A percentile compares a stretch with the other conserved stretches of the same genome.
Evolutionary conservation across 2,797 vertebrate genomes (phyloP).

Genomic region (Lepus townsendii): DNA sequence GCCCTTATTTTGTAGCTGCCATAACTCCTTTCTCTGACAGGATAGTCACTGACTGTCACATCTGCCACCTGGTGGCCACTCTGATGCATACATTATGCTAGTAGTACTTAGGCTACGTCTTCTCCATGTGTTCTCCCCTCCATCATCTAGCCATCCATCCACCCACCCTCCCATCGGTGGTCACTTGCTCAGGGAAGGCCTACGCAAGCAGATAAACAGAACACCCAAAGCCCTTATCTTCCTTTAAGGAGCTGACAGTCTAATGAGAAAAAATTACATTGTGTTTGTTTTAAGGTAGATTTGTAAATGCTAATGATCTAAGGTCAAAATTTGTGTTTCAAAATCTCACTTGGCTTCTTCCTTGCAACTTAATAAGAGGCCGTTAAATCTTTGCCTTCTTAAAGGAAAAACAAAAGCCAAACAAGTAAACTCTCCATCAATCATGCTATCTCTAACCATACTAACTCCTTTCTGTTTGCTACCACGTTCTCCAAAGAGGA

Average conservation of each 20-base stretch:
- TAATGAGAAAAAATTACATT: neutral
- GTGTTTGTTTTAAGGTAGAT: neutral
- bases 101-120: neutral
- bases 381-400: neutral
- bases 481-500: neutral
- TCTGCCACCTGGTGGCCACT: constrained; percentile 77
- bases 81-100: neutral
- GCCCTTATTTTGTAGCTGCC: neutral
- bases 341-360: neutral
- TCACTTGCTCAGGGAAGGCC: neutral
- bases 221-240: neutral
- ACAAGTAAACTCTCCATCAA: neutral
- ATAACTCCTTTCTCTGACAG: neutral
- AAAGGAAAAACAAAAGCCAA: neutral
- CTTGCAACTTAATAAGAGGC: constrained; percentile 11
- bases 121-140: too few relatives aligned
- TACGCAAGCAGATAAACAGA: neutral
- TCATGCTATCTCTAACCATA: neutral
- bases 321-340: neutral
- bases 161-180: neutral
- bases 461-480: neutral
- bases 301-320: neutral
- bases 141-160: neutral
- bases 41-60: neutral
- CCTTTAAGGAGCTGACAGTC: neutral